Base-by-base conservation (phyloP, 1,140 invertebrate genomes). In the Limonius californicus region DNA sequence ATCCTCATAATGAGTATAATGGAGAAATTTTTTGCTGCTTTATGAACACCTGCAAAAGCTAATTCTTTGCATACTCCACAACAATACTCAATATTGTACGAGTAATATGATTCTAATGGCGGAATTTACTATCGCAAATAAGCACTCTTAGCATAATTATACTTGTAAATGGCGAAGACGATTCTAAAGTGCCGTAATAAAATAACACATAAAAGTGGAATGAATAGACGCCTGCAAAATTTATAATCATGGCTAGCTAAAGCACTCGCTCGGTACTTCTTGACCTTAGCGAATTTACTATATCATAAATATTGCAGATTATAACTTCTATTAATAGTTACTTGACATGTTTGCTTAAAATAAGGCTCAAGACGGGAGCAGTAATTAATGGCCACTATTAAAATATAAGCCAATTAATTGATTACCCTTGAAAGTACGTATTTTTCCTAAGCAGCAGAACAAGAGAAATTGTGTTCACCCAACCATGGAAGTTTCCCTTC, bases 1-100 rank as follows among this genome's bases (percentile, higher is more conserved):
- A 39, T 39, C n/a, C 35, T 27, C 35, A 39, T 14, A 39, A 39
- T 27, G 23, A 27, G 23, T 27, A 27, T 39, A 39, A 9, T 12
- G 11, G 8, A 39, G 8, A 39, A 39, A 39, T 6, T 39, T 39
- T 39, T 39, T 39, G 35, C 11, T 39, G 1, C 35, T 12, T 39
- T 39, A 39, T 39, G 35, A 39, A 39, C 35, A 39, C 35, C 35
- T 39, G 35, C 35, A 39, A 39, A 12, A 39, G 35, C 8, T 39
- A 39, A 39, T 39, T 39, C 35, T 39, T 39, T 39, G 35, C 35
- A 39, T 39, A 39, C n/a, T 39, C 7, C n/a, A 39, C 35, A 39
- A 39, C 35, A 39, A 39, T 39, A 39, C 35, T 39, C 35, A 39
- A 39, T 39, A 39, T 39, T 39, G 35, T 39, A 39, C 35, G n/a